phyloP scores from a whole-genome alignment of 2,797 vertebrate genomes.

The Gymnopithys bicolor region DNA sequence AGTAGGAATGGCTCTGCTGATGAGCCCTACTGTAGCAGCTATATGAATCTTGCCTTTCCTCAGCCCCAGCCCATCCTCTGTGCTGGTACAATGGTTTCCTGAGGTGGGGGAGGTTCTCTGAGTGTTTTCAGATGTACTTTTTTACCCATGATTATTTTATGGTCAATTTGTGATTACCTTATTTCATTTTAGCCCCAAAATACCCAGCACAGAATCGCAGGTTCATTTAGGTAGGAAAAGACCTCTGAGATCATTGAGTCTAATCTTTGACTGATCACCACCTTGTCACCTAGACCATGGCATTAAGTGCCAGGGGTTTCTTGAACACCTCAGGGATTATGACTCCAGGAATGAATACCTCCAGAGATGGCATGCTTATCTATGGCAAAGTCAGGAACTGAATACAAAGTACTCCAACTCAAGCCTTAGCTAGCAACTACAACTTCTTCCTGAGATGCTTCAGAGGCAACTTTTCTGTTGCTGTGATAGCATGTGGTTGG shows the following conservation, averaged over 20 bases:
- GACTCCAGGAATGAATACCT: not conserved
- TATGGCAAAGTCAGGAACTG: not conserved
- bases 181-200: not conserved
- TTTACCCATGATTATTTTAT: not conserved
- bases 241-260: not conserved
- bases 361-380: not conserved
- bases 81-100: not conserved
- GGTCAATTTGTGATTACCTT: rapidly evolving
- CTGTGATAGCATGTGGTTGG: not conserved
- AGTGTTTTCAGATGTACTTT: not conserved
- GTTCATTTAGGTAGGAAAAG: not conserved
- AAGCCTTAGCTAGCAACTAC: not conserved
- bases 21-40: not conserved
- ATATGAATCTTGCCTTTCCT: not conserved
- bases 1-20: not conserved
- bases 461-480: not conserved
- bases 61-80: not conserved
- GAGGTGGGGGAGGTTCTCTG: not conserved
- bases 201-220: not conserved
- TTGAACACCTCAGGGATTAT: not conserved
- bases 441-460: not conserved
- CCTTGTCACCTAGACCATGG: not conserved
- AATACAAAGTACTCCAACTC: not conserved
- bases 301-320: not conserved
- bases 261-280: not conserved